Evolutionary conservation across 2,797 vertebrate genomes (phyloP).

Genomic region (Myotis findleyi): DNA sequence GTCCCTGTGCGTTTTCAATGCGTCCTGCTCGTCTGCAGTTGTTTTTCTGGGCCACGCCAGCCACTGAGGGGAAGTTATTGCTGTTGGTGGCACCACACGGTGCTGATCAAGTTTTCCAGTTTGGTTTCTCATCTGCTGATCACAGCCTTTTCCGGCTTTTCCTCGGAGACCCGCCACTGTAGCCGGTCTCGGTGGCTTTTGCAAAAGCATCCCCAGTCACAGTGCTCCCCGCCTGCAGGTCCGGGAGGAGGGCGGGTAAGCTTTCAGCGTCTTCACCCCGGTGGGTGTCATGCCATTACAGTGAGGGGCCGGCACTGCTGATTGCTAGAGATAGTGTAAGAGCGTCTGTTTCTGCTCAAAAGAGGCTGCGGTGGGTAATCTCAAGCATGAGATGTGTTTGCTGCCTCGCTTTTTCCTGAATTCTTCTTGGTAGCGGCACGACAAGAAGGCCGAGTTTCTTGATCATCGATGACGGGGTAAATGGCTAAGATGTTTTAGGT

Average conservation of each 20-base stretch:
- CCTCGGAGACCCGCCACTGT: not conserved
- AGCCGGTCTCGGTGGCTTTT: slow-evolving; percentile 18
- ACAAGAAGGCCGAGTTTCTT: not conserved
- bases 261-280: not conserved
- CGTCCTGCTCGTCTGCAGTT: not conserved
- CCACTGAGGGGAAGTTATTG: not conserved
- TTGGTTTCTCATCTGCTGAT: slow-evolving; percentile 17
- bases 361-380: not conserved
- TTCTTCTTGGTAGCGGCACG: not conserved
- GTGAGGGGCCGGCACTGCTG: not conserved
- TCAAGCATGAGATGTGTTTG: not conserved
- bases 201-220: slow-evolving; percentile 6
- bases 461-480: not conserved
- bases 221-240: not conserved
- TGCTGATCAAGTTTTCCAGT: not conserved
- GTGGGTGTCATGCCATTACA: not conserved
- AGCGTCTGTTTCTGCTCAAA: not conserved
- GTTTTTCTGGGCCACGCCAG: slow-evolving; percentile 41
- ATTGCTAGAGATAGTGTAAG: not conserved
- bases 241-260: not conserved
- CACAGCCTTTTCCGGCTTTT: not conserved
- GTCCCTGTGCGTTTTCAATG: slow-evolving; percentile 47
- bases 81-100: not conserved
- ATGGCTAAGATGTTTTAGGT: not conserved
- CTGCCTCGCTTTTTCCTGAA: not conserved